Conservation (phyloP, 1,140 invertebrate species). For the Drosophila repleta region DNA sequence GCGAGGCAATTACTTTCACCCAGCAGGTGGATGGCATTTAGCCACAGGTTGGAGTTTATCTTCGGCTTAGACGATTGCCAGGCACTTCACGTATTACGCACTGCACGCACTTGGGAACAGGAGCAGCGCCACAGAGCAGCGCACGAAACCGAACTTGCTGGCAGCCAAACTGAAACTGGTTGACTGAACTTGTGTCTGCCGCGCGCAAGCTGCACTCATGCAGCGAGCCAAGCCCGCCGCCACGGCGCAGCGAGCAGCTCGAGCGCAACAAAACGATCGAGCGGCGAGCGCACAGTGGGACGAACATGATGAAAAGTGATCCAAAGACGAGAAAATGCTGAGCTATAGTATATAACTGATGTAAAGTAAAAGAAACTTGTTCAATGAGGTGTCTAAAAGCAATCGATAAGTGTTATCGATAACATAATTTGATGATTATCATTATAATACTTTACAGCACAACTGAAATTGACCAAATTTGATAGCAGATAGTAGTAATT, state of each 20-base stretch:
- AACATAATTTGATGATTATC: too few species aligned
- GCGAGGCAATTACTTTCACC: slow-evolving; percentile 22
- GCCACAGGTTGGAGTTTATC: too few species aligned
- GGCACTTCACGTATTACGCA: neutral
- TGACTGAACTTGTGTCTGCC: slow-evolving; percentile 60
- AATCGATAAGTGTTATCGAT: neutral
- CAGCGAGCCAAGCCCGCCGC: slow-evolving; percentile 34
- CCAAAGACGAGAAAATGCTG: too few species aligned
- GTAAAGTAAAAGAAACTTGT: too few species aligned
- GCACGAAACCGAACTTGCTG: slow-evolving; percentile 62
- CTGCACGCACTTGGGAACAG: neutral
- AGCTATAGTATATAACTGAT: too few species aligned
- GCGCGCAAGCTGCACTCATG: slow-evolving; percentile 16
- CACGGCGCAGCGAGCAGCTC: slow-evolving; percentile 62
- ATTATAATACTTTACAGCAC: neutral
- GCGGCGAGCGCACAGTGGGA: slow-evolving; percentile 9
- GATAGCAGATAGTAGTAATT: too few species aligned
- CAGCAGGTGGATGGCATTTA: slow-evolving; percentile 9
- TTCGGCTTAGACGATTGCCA: neutral
- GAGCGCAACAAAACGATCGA: slow-evolving; percentile 57
- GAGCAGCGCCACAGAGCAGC: slow-evolving; percentile 11
- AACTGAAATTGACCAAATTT: neutral
- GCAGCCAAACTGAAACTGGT: slow-evolving; percentile 67
- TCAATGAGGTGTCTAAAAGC: neutral
- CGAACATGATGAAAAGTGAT: neutral